Percentiles rank a stretch among this genome's conserved stretches.
Conservation (phyloP, 1,140 invertebrate species). For the Aplysia californica region DNA sequence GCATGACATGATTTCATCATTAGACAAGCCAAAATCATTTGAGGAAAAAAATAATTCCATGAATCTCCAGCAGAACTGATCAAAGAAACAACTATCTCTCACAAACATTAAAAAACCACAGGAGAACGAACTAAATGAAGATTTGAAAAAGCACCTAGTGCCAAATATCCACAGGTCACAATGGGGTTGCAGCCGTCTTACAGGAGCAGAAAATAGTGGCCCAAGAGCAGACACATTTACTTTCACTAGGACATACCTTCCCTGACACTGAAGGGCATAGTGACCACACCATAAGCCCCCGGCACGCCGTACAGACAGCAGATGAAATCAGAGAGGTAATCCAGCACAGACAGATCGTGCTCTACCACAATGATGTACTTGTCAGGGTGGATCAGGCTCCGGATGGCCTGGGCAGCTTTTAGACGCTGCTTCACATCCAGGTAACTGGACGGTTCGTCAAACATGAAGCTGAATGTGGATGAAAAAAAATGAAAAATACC, state of each 20-base stretch:
- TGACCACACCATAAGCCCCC: slow-evolving; percentile 99
- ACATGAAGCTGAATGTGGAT: slow-evolving; percentile 84
- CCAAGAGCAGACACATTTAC: too few relatives aligned
- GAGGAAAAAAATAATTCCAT: too few relatives aligned
- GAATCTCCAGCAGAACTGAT: too few relatives aligned
- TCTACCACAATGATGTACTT: slow-evolving; percentile 99
- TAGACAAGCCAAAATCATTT: too few relatives aligned
- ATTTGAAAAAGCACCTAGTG: too few relatives aligned
- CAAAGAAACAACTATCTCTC: too few relatives aligned
- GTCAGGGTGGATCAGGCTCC: slow-evolving; percentile 88
- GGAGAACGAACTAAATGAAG: too few relatives aligned
- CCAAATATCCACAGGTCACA: too few relatives aligned
- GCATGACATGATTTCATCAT: slow-evolving; percentile 32
- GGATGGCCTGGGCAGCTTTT: slow-evolving; percentile 94
- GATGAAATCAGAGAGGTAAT: slow-evolving; percentile 99
- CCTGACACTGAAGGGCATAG: slow-evolving; percentile 98
- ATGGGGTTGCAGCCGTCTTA: too few relatives aligned
- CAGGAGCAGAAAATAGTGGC: too few relatives aligned
- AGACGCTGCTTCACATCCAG: slow-evolving; percentile 98
- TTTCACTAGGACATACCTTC: too few relatives aligned
- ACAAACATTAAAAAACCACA: too few relatives aligned
- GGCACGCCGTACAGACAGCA: slow-evolving; percentile 98
- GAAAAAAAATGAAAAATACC: neutral
- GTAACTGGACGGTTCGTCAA: slow-evolving; percentile 99
- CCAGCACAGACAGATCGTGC: slow-evolving; percentile 98